Base-by-base conservation (phyloP, 2,113 vertebrate species). In the Epinephelus cyanopodus region DNA sequence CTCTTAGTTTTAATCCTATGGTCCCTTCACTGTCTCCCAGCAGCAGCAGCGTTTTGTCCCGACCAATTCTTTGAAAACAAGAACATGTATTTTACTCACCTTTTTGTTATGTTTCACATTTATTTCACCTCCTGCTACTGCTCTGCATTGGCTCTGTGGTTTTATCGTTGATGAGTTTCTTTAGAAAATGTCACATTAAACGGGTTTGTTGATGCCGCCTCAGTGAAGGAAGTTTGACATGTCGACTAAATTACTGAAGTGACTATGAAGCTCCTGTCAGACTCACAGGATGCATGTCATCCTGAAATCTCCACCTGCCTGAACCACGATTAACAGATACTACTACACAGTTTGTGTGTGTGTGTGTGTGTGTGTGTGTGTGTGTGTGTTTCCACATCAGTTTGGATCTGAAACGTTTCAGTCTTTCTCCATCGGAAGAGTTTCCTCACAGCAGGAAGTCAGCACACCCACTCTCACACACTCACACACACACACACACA, bases 381-480 rank as follows among this genome's bases (percentile, higher is more conserved):
- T 72, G 58, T 54, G n/a, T 71, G 58, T 85, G 81, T 85, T 86
- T 84, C 74, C 80, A 84, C 82, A 81, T 72, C 70, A 80, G 19
- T 53, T 85, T 29, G 17, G 54, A 87, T 81, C 68, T 81, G 82
- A 89, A 86, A 79, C 12, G 7, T 79, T 77, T 87, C 82, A 62
- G 77, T 50, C 69, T 89, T 77, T 85, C 83, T 86, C 57, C 85
- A 84, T 91, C 90, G 63, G 85, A 90, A 84, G 89, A 68, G 87
- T 92, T 91, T 91, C 85, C 88, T 90, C 92, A 93, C 63, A 87
- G 82, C 86, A 92, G 92, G 89, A 93, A 93, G 83, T 86, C 85
- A 87, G 66, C 11, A 68, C 90, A 17, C 82, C 77, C 77, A 83
- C 90, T 54, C 60, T 58, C 73, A 67, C 79, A 76, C 14, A 77